phyloP scores from a whole-genome alignment of 1,140 invertebrate species.

The Plutomurus gul region DNA sequence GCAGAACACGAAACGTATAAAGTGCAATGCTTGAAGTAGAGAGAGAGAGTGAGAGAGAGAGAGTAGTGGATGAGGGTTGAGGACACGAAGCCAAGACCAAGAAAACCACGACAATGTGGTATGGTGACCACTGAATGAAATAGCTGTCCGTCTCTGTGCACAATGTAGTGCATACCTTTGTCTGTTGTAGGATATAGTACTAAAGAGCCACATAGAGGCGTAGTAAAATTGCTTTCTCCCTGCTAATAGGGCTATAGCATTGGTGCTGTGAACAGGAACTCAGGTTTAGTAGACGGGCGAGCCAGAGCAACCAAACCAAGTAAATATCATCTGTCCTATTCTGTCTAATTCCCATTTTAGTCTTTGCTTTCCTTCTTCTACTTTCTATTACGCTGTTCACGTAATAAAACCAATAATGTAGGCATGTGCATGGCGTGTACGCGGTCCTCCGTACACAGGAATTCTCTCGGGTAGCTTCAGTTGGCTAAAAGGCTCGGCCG shows the following conservation, averaged over 20 bases:
- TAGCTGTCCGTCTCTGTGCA: constrained; percentile 14
- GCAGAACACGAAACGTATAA: constrained; percentile 20
- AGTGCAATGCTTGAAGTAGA: constrained; percentile 7
- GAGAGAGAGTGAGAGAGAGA: no score
- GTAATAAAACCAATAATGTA: constrained; percentile 30
- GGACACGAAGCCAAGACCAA: constrained; percentile 25
- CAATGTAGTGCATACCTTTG: not conserved
- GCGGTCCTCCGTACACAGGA: constrained; percentile 3
- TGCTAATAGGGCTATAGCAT: no score
- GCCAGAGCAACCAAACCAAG: no score
- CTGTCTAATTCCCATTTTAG: constrained; percentile 7
- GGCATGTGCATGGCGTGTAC: constrained; percentile 18
- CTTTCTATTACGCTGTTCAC: constrained; percentile 2
- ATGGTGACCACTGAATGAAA: constrained; percentile 19
- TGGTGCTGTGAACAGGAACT: no score
- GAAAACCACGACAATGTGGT: constrained; percentile 25
- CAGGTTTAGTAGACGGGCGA: no score
- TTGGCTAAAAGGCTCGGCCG: constrained; percentile 5
- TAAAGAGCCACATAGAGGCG: no score
- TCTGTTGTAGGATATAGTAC: no score
- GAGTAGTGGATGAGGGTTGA: constrained; percentile 22
- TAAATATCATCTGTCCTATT: not conserved
- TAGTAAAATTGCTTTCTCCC: no score
- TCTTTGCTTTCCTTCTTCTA: not conserved
- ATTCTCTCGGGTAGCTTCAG: constrained; percentile 22